These are phyloP conservation scores for Arbacia lixula DNA, from an alignment of 53 echinoderm and acorn worm genomes.

Conservation along the genomic window DNA sequence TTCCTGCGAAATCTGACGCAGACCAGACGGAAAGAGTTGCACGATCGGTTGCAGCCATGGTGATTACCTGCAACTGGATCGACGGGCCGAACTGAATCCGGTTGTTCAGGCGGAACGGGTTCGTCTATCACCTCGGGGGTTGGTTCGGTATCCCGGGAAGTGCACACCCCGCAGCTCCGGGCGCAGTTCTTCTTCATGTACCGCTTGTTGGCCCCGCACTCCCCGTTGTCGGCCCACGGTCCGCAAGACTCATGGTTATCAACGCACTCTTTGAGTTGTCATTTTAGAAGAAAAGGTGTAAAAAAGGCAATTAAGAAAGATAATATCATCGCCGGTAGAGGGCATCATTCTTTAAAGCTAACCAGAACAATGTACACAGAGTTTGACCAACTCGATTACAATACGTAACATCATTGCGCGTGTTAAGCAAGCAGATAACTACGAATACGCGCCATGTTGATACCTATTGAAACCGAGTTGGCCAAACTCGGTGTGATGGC, in stretches of 20 bases:
- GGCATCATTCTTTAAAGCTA: no score
- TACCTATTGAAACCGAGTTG: no score
- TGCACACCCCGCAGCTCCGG: constrained; percentile 74
- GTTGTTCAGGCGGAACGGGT: not conserved
- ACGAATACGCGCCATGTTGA: no score
- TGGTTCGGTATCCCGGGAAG: not conserved
- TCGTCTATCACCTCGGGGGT: not conserved
- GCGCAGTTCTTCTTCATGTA: constrained; percentile 86
- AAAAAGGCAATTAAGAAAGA: not conserved
- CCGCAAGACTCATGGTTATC: constrained; percentile 66
- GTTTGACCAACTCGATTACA: no score
- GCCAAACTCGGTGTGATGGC: no score
- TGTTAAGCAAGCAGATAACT: no score
- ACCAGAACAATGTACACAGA: no score
- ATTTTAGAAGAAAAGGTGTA: no score
- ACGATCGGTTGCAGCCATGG: no score
- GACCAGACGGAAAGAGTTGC: no score
- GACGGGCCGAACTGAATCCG: constrained; percentile 7
- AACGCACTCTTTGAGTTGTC: constrained; percentile 44
- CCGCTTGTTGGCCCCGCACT: constrained; percentile 77
- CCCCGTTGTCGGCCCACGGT: constrained; percentile 80
- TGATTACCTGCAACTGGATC: constrained; percentile 15
- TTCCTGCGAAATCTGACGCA: no score
- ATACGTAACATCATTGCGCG: no score
- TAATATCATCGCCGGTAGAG: not conserved